Evolutionary conservation across 1,140 invertebrate genomes (phyloP).

Genomic region (Riptortus pedestris): DNA sequence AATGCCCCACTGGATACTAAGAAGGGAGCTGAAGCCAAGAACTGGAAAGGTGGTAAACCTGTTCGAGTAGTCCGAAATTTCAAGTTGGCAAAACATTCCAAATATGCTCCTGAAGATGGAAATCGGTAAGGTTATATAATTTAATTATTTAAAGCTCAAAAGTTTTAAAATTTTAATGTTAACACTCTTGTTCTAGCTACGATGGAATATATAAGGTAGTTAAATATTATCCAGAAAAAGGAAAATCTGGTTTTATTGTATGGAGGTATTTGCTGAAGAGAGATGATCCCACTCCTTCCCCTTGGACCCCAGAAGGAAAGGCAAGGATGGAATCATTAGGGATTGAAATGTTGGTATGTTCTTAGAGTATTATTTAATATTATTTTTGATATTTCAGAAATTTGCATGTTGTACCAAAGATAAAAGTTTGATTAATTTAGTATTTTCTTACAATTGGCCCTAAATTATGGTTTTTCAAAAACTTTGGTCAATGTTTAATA

Average conservation of each 20-base stretch:
- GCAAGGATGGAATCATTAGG: conserved; percentile 38
- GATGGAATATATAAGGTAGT: conserved; percentile 36
- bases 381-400: conserved; percentile 18
- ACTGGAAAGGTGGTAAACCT: conserved; percentile 66
- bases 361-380: not conserved
- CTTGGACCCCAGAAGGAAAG: conserved; percentile 69
- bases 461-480: too few relatives aligned
- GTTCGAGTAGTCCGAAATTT: conserved; percentile 69
- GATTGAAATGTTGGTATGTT: conserved; percentile 42
- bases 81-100: conserved; percentile 62
- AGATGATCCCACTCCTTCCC: conserved; percentile 68
- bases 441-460: not conserved
- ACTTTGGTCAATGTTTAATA: too few relatives aligned
- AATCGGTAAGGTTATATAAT: conserved; percentile 42
- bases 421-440: not conserved
- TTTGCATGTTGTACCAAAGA: too few relatives aligned
- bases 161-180: not conserved
- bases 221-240: conserved; percentile 72
- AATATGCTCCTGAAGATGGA: conserved; percentile 68
- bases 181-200: conserved; percentile 26
- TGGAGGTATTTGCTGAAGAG: conserved; percentile 70
- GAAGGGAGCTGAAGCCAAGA: conserved; percentile 55
- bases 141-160: not conserved
- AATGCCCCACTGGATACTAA: conserved; percentile 52
- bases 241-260: conserved; percentile 66